Evolutionary conservation across 2,888 invertebrate genomes (phyloP), one percentile per base, ranked within the genome.

Genomic region (Hofmannophila pseudospretella): DNA sequence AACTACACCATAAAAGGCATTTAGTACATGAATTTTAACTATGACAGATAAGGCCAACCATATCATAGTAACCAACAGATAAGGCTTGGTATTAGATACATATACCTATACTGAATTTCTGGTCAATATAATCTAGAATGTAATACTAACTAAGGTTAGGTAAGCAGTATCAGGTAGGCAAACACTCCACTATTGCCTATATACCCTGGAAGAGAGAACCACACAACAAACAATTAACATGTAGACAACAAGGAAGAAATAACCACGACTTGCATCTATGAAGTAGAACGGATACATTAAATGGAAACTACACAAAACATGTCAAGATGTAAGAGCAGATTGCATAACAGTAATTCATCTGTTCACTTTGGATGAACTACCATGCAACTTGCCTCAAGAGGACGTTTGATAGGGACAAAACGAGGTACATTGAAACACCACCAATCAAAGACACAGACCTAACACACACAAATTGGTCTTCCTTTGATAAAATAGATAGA

Each of bases 121-220:
- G 16, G 3, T 16, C 5, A 3, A 16, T 3, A 16, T 5, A 16
- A 16, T 16, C 16, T 16, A 16, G 16, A 5, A 16, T 4, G 3
- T 4, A 5, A 5, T 16, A 16, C 16, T 16, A 16, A 16, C 16
- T 16, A 16, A 16, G 16, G 16, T 3, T 16, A 34, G 39, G 36
- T 2, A 47, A 47, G 45, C 50, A 36, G 39, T 41, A 40, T 38
- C 44, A 39, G 38, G 37, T 36, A 34, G 29, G 32, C 12, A 23
- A 46, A 51, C 48, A 51, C 48, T 48, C 32, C 43, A 42, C 49
- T 51, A 51, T 36, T 49, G 54, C 47, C 52, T 61, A 57, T 30
- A 30, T 8, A 39, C 23, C 54, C 58, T 56, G 58, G 51, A 51
- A 72, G 70, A 74, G 74, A 74, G 73, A 70, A 67, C 67, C 66